Evolutionary conservation across 2,113 vertebrate species (phyloP), one percentile per base, ranked within the genome.

Genomic region (Australoheros scitulus): DNA sequence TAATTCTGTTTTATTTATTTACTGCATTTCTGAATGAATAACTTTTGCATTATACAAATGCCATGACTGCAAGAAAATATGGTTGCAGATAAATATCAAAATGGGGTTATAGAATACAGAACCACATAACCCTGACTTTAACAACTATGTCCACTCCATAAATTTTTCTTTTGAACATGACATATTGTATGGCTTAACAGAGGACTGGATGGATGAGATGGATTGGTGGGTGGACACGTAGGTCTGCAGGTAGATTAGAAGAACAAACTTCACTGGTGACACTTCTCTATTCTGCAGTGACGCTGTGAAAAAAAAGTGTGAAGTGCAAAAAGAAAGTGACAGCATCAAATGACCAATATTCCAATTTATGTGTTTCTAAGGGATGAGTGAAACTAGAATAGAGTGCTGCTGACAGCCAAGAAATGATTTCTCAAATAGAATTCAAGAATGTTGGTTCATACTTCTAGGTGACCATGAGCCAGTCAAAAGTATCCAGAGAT

Each of bases 391-490:
- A 91, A 88, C 80, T 55, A 59, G 68, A 77, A 90, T 68, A 81
- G 74, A 94, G 89, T 76, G 77, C 78, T 55, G 84, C 87, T 95
- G 95, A 95, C 94, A 94, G 85, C 80, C 82, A 87, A 93, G 90
- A 94, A 95, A 96, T 92, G 60, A 96, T 94, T 90, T 89, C 91
- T 94, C 85, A 52, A 87, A 89, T 88, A 81, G 76, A 94, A 91
- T 92, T 86, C 57, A 59, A 60, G 61, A 77, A 78, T 75, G 78
- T 81, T 61, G 76, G 63, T 75, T 3, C 29, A 32, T 77, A 74
- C 47, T 17, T 52, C 22, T 52, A 29, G 61, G n/a, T 65, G 32
- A 75, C 61, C 80, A 65, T 47, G 58, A 72, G 74, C 58, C 11
- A 55, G 78, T 68, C 56, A 57, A 43, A 18, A 20, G 55, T 76